Conservation (phyloP, 2,797 vertebrate genomes). For the Steatocranus sp. region DNA sequence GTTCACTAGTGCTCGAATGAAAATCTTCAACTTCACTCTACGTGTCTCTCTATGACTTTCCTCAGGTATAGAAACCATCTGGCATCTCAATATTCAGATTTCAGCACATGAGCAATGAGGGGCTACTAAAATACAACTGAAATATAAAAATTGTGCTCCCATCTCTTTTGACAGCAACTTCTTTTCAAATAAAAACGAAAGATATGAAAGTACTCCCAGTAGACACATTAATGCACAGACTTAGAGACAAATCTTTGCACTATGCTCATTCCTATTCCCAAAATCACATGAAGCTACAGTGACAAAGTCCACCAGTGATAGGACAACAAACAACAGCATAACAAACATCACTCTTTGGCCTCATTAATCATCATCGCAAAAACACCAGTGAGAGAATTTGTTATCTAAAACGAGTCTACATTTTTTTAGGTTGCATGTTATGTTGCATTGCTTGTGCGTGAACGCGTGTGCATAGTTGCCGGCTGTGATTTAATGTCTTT, state of each 20-base stretch:
- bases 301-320: slow-evolving; percentile 62
- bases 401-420: slow-evolving; percentile 14
- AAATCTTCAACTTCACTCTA: background rate
- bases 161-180: background rate
- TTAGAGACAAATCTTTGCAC: background rate
- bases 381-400: background rate
- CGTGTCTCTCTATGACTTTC: background rate
- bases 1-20: background rate
- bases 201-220: background rate
- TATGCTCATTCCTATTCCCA: background rate
- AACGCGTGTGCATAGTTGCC: background rate
- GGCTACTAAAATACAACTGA: background rate
- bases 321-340: slow-evolving; percentile 61
- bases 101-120: background rate
- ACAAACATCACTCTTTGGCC: slow-evolving; percentile 63
- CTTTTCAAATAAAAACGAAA: background rate
- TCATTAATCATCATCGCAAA: slow-evolving; percentile 42
- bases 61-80: background rate
- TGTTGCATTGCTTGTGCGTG: background rate
- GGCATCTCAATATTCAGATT: background rate
- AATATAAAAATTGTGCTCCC: background rate
- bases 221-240: background rate
- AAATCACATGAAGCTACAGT: slow-evolving; percentile 32
- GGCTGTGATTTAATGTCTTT: background rate
- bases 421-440: slow-evolving; percentile 3